Base-by-base conservation (phyloP, 2,888 invertebrate species). In the Drosophila meridiana region DNA sequence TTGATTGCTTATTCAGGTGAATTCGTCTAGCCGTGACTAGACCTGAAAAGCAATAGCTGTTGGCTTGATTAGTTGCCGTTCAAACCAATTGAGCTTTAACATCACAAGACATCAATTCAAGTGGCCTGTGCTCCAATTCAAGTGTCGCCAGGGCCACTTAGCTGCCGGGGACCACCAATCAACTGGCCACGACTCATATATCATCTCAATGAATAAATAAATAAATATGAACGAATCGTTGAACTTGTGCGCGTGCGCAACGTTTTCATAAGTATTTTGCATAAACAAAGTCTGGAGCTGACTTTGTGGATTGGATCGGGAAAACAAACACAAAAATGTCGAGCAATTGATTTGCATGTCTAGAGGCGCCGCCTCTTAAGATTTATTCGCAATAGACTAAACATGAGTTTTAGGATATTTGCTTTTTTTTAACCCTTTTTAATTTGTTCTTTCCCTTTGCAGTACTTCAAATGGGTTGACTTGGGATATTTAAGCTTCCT, bases 401-500 rank as follows among this genome's bases (percentile, higher is more conserved):
- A 64, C 45, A 69, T 28, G 14, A 0, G 13, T 30, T 9, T 9
- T n/a, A 9, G 11, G 14, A 14, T 9, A 13, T n/a, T 47, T n/a
- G 28, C 36, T 7, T 20, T 6, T 8, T 63, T 1, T 3, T 62
- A 6, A 36, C 36, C 4, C 13, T 6, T 8, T 63, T 1, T 3
- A 60, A 6, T 32, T 30, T 13, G 20, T 55, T 55, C 52, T 58
- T 42, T 28, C 78, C 79, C 43, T 11, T 92, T 93, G 56, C 86
- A 93, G 93, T 92, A 92, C 88, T 91, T 93, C 93, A 93, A 87
- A 93, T 93, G 93, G 93, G 93, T 92, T 93, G 93, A 93, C 90
- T 92, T 91, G 91, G 89, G 91, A 87, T 85, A 90, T 82, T 77
- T 81, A 86, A 83, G 83, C 90, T 85, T 93, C 93, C 93, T 93